These are phyloP conservation scores for Spodoptera exigua DNA, from an alignment of 2,888 invertebrate species.

Conservation along the genomic window DNA sequence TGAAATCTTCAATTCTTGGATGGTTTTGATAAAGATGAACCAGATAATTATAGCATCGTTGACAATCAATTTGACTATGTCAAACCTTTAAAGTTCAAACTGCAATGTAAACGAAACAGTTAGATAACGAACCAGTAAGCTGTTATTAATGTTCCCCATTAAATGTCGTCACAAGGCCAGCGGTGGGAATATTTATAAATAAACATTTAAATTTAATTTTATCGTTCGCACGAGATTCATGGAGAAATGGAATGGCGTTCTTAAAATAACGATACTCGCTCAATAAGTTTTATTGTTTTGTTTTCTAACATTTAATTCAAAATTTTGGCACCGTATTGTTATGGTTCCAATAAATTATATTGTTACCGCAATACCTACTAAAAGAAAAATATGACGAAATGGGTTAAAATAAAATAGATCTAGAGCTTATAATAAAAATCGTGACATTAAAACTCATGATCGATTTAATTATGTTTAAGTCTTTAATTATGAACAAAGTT, in stretches of 20 bases:
- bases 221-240: slow-evolving; percentile 27
- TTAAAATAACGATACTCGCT: slow-evolving; percentile 34
- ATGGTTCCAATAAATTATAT: background rate
- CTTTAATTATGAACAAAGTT: too few relatives aligned
- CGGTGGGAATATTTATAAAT: slow-evolving; percentile 41
- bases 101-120: too few relatives aligned
- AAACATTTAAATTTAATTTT: slow-evolving; percentile 41
- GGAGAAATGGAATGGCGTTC: slow-evolving; percentile 40
- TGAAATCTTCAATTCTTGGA: too few relatives aligned
- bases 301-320: background rate
- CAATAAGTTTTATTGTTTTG: slow-evolving; percentile 19
- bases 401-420: too few relatives aligned
- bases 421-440: too few relatives aligned
- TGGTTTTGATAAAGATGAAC: too few relatives aligned
- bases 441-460: too few relatives aligned
- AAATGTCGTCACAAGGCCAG: slow-evolving; percentile 58
- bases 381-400: too few relatives aligned
- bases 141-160: slow-evolving; percentile 40
- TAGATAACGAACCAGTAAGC: slow-evolving; percentile 24
- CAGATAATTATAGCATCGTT: too few relatives aligned
- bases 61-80: too few relatives aligned
- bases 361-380: background rate
- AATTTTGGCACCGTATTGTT: background rate
- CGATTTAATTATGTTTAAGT: too few relatives aligned
- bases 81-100: too few relatives aligned